Base-by-base conservation (phyloP, 2,113 vertebrate species). In the Neoarius graeffei region DNA sequence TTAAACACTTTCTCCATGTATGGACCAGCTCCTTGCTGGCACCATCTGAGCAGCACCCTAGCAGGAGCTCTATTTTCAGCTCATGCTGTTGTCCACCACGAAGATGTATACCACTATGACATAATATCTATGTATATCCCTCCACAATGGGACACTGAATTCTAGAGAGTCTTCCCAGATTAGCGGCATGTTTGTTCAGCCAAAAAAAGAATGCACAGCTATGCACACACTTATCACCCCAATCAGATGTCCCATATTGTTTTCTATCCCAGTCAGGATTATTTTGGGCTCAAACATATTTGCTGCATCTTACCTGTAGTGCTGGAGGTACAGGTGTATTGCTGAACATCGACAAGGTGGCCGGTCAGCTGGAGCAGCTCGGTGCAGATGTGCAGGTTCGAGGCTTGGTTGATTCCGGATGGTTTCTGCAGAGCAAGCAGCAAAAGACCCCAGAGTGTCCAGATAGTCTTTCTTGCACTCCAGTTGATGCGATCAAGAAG, bases 321-420 rank as follows among this genome's bases (percentile, higher is more conserved):
- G 96, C 96, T 67, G 96, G 96, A 0, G 96, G 95, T 57, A 96
- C 95, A 83, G 96, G 96, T 84, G 96, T 97, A 73, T 90, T 97
- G 90, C 92, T 97, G 73, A 96, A 97, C 92, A 94, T 97, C 15
- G 96, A 96, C 85, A 93, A 95, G 82, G 94, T 96, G 83, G 94
- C 96, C 64, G 91, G 88, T 89, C 95, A 96, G 84, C 91, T 96
- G 89, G 92, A 92, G 90, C 94, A 95, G 90, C 91, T 96, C 0
- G 95, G 95, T 11, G 93, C 94, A 0, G 95, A 96, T 77, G 92
- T 94, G 79, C 96, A 96, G 91, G 96, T 97, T 35, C 94, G 96
- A 71, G 96, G 96, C 6, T 92, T 96, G 25, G 96, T 96, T 30
- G 96, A 97, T 89, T 97, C 96, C 1, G 96, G 96, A 0, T 97